phyloP scores from a whole-genome alignment of 2,888 invertebrate genomes.

The Amblyteles armatorius region DNA sequence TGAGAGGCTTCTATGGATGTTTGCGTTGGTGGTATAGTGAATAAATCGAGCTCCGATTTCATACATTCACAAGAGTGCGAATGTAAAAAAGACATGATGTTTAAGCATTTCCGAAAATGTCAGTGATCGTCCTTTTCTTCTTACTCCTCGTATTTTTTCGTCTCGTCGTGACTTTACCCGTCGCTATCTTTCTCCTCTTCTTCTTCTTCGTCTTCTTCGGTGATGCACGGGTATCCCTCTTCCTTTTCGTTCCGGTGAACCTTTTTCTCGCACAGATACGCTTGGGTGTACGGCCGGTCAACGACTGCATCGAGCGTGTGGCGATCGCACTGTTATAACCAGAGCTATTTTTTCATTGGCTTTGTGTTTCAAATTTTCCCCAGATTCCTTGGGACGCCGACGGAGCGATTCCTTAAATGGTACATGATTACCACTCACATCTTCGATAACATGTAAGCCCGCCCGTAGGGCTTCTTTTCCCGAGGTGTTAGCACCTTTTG shows the following conservation, averaged over 20 bases:
- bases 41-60: slow-evolving; percentile 49
- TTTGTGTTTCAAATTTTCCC: no score
- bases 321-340: neutral
- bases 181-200: neutral
- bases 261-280: neutral
- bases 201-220: neutral
- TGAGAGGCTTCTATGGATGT: slow-evolving; percentile 67
- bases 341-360: no score
- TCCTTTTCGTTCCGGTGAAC: neutral
- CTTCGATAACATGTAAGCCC: no score
- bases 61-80: slow-evolving; percentile 30
- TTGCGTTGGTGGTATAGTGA: slow-evolving; percentile 69
- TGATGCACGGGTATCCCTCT: neutral
- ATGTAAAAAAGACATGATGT: slow-evolving; percentile 33
- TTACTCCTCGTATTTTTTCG: neutral
- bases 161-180: neutral
- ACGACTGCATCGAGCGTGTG: slow-evolving; percentile 5
- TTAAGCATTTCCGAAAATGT: no score
- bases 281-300: neutral
- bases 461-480: no score
- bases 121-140: neutral
- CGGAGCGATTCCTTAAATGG: no score
- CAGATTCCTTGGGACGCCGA: no score
- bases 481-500: no score
- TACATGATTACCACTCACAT: no score